These are phyloP conservation scores for Parus major DNA, from an alignment of 2,113 vertebrate genomes.

Conservation along the genomic window DNA sequence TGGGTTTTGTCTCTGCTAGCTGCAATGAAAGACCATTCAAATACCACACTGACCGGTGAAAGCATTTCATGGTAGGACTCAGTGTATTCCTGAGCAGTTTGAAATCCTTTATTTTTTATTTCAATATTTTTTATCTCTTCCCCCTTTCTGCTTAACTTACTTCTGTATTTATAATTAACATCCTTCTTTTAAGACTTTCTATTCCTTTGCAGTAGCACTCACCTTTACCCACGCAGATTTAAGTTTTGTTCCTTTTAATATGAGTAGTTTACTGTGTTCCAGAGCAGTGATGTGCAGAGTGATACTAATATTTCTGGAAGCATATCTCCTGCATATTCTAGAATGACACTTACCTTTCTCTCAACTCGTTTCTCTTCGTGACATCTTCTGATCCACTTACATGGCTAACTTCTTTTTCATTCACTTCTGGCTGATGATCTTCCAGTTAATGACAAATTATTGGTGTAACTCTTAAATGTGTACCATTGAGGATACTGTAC, in stretches of 20 bases:
- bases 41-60: not conserved
- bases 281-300: not conserved
- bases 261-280: not conserved
- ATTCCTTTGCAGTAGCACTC: not conserved
- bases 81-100: not conserved
- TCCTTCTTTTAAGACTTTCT: not conserved
- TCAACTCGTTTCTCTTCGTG: not conserved
- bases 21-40: not conserved
- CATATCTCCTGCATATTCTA: not conserved
- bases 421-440: not conserved
- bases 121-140: not conserved
- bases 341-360: conserved; percentile 10
- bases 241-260: not conserved
- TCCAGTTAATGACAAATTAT: not conserved
- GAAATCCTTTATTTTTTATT: not conserved
- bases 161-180: not conserved
- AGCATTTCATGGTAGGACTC: not conserved
- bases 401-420: not conserved
- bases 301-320: not conserved
- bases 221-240: not conserved
- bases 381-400: not conserved
- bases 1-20: not conserved
- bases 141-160: not conserved
- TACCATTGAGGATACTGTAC: not conserved
- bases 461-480: not conserved